phyloP scores from a whole-genome alignment of 2,888 invertebrate genomes.

The Chaetoderma sp. region DNA sequence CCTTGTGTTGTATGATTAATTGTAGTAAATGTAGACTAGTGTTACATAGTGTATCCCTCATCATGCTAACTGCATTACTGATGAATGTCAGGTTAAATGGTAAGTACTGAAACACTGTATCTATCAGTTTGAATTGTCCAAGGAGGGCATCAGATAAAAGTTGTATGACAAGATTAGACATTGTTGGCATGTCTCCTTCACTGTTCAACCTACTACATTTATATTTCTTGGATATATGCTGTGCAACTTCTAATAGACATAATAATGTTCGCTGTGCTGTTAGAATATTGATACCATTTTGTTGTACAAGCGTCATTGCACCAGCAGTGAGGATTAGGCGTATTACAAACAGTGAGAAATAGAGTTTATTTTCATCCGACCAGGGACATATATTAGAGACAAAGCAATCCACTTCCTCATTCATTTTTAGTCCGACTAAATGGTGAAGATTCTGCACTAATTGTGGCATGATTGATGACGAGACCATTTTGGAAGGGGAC shows the following conservation, averaged over 20 bases:
- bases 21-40: slow-evolving; percentile 49
- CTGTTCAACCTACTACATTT: too few relatives aligned
- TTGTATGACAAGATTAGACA: too few relatives aligned
- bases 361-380: slow-evolving; percentile 32
- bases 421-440: too few relatives aligned
- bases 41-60: slow-evolving; percentile 48
- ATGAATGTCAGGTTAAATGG: slow-evolving; percentile 60
- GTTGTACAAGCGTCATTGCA: slow-evolving; percentile 50
- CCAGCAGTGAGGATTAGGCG: slow-evolving; percentile 47
- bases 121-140: slow-evolving; percentile 52
- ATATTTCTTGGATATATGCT: background rate
- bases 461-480: slow-evolving; percentile 40
- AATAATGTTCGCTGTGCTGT: slow-evolving; percentile 40
- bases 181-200: too few relatives aligned
- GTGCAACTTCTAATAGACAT: slow-evolving; percentile 36
- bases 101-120: slow-evolving; percentile 52
- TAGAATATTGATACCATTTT: slow-evolving; percentile 54
- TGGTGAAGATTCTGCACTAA: slow-evolving; percentile 36
- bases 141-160: slow-evolving; percentile 45
- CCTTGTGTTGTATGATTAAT: slow-evolving; percentile 39
- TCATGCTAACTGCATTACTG: slow-evolving; percentile 51
- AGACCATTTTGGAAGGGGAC: slow-evolving; percentile 44
- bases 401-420: too few relatives aligned
- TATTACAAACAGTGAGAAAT: slow-evolving; percentile 47
- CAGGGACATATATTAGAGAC: too few relatives aligned